Conservation (phyloP, 2,797 vertebrate genomes). For the Pangasius larnaudii region DNA sequence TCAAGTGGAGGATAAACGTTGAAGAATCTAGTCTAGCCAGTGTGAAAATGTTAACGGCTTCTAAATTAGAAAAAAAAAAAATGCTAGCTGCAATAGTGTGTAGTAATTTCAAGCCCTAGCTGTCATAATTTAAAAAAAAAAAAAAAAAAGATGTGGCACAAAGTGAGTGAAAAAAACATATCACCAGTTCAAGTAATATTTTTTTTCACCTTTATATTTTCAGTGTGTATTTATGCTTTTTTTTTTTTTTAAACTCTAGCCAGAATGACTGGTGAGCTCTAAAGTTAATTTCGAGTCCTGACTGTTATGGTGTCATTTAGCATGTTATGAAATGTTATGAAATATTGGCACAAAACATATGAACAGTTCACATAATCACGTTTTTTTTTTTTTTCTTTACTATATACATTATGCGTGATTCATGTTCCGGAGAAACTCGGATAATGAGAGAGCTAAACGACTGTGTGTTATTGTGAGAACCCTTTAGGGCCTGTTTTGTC, state of each 20-base stretch:
- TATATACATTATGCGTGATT: not conserved
- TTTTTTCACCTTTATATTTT: too few species aligned
- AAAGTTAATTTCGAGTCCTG: too few species aligned
- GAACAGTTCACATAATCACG: not conserved
- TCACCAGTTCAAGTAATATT: too few species aligned
- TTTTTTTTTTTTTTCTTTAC: not conserved
- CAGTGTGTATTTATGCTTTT: too few species aligned
- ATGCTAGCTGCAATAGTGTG: not conserved
- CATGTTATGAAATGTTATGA: too few species aligned
- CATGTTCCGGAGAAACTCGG: not conserved
- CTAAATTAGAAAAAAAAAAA: not conserved
- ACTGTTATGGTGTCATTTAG: too few species aligned
- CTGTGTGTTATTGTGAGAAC: not conserved
- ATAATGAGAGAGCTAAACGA: not conserved
- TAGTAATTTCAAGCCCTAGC: not conserved
- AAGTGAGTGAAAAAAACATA: too few species aligned
- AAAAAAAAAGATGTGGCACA: too few species aligned
- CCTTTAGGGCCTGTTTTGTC: not conserved
- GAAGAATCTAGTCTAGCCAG: not conserved
- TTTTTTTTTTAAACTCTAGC: too few species aligned
- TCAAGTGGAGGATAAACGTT: not conserved
- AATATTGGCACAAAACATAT: too few species aligned
- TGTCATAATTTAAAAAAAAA: too few species aligned
- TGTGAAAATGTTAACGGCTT: not conserved
- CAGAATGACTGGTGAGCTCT: too few species aligned